These are phyloP conservation scores for Natator depressus DNA, from an alignment of 2,113 vertebrate genomes.

Conservation along the genomic window DNA sequence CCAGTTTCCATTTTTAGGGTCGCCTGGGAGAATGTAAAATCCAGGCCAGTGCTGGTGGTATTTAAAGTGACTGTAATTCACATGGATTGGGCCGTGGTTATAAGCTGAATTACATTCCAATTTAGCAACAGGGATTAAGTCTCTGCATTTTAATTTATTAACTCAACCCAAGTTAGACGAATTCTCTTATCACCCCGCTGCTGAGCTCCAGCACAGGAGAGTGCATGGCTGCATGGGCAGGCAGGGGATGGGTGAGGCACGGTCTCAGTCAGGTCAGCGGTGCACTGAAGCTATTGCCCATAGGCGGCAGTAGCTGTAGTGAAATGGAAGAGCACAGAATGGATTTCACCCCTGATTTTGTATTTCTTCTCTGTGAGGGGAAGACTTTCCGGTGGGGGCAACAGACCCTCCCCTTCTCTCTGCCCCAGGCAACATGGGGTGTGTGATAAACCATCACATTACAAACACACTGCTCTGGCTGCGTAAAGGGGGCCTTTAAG, in stretches of 20 bases:
- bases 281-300: not conserved
- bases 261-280: not conserved
- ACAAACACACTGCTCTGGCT: not conserved
- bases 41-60: conserved; percentile 63
- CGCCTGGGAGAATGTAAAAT: conserved; percentile 67
- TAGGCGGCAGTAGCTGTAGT: not conserved
- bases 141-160: conserved; percentile 76
- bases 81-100: conserved; percentile 74
- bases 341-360: accelerated
- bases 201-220: conserved; percentile 43
- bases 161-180: conserved; percentile 65
- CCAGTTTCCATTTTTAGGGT: conserved; percentile 60
- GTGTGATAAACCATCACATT: not conserved
- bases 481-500: not conserved
- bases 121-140: conserved; percentile 73
- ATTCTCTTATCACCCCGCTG: conserved; percentile 6
- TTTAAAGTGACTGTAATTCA: conserved; percentile 78
- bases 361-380: not conserved
- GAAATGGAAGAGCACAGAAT: not conserved
- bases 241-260: not conserved
- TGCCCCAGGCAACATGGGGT: not conserved
- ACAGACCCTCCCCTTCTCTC: not conserved
- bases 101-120: conserved; percentile 76
- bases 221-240: not conserved
- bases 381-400: not conserved